These are phyloP conservation scores for Clamator glandarius DNA, from an alignment of 2,797 vertebrate genomes.

Conservation along the genomic window DNA sequence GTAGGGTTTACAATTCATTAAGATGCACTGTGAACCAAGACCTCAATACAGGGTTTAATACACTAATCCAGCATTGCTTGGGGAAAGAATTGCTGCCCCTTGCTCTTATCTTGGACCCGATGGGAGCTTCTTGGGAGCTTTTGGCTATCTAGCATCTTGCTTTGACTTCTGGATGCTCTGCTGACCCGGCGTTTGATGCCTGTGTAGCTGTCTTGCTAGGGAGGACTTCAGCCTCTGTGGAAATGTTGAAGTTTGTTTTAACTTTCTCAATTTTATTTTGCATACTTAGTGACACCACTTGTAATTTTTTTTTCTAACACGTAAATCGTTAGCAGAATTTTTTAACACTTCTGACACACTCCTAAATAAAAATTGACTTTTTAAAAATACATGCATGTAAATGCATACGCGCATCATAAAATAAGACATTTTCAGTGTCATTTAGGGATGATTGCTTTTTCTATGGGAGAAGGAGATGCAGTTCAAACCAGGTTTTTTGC, in stretches of 20 bases:
- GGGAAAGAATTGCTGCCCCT: not conserved
- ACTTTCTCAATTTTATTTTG: not conserved
- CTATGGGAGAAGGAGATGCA: not conserved
- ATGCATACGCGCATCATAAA: not conserved
- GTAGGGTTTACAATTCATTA: accelerated
- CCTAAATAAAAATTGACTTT: constrained; percentile 30
- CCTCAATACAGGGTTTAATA: not conserved
- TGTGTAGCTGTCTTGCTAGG: not conserved
- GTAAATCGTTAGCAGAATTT: constrained; percentile 16
- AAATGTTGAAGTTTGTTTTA: not conserved
- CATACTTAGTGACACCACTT: not conserved
- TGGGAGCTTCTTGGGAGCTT: accelerated
- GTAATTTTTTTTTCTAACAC: not conserved
- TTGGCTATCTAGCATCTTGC: accelerated
- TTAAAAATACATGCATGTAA: not conserved
- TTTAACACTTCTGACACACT: constrained; percentile 19
- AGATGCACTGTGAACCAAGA: not conserved
- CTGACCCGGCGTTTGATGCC: not conserved
- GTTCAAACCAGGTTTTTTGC: not conserved
- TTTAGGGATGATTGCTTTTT: not conserved
- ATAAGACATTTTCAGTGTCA: not conserved
- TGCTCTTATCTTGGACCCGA: accelerated
- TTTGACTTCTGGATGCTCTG: not conserved
- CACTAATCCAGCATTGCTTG: not conserved
- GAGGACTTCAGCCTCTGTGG: not conserved